Evolutionary conservation across 2,888 invertebrate genomes (phyloP), one percentile per base, ranked within the genome.

Genomic region (Tiliacea citrago): DNA sequence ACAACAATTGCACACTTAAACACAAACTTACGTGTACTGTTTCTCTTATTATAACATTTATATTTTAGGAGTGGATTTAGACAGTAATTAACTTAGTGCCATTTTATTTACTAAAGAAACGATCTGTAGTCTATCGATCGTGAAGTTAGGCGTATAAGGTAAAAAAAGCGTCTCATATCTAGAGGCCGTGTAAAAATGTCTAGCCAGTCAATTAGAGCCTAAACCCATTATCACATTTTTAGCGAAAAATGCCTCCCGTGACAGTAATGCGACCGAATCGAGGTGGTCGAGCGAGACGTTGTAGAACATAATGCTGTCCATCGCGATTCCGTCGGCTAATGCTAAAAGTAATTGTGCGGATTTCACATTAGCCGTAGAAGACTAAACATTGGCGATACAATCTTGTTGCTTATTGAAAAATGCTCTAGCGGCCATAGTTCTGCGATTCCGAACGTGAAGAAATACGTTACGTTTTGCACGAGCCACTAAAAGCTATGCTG

Each of bases 1-100:
- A 88, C 90, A 95, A 95, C 96, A 96, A 96, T 95, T 95, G 95
- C 96, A 95, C 95, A 92, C 92, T 93, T 93, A 93, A 86, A 90
- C 90, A 90, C 91, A 87, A 91, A 89, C 94, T 94, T 95, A 95
- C 87, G 83, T 91, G 91, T 93, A 93, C 93, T 92, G 92, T 92
- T 92, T 92, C 86, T 87, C 92, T 93, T 93, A 93, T 89, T 88
- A 89, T 88, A 91, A 89, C 90, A 89, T 92, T 91, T 86, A 91
- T 89, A 90, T 89, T 90, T 92, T 91, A 93, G 94, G 94, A 94
- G 94, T 92, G 95, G 95, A 94, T 96, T 95, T 94, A 95, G 95
- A 94, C 95, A 93, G 87, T 94, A 95, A 95, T 94, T 92, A 94
- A 94, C 93, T 92, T 93, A 94, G 90, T 92, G 92, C 89, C 92